Evolutionary conservation across 2,113 vertebrate genomes (phyloP).

Genomic region (Vireo altiloquus): DNA sequence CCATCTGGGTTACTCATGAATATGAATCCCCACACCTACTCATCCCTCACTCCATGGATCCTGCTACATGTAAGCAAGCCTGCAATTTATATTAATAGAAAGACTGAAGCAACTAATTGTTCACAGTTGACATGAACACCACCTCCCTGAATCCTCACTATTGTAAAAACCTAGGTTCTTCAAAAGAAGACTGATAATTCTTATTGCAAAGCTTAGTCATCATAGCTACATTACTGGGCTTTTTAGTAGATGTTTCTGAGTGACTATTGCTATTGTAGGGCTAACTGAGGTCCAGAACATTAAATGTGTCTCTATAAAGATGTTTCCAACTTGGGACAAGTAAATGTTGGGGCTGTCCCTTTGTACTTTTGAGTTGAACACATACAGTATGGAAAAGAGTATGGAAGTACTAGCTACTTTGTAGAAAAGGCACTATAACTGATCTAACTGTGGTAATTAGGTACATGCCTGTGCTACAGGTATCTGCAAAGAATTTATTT

Average conservation of each 20-base stretch:
- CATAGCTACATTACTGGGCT: not conserved
- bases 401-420: not conserved
- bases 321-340: not conserved
- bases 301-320: not conserved
- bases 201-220: slow-evolving; percentile 24
- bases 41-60: not conserved
- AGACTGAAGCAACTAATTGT: not conserved
- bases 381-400: not conserved
- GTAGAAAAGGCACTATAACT: slow-evolving; percentile 26
- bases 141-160: not conserved
- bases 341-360: not conserved
- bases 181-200: not conserved
- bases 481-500: not conserved
- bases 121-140: not conserved
- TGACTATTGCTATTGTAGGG: slow-evolving; percentile 25
- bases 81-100: not conserved
- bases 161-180: not conserved
- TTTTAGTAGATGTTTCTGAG: not conserved
- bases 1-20: not conserved
- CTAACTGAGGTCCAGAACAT: not conserved
- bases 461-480: not conserved
- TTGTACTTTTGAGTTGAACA: not conserved
- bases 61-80: not conserved
- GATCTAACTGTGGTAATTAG: not conserved
- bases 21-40: not conserved